phyloP scores from a whole-genome alignment of 2,888 invertebrate species.

The Brachynemurus nebulosus region DNA sequence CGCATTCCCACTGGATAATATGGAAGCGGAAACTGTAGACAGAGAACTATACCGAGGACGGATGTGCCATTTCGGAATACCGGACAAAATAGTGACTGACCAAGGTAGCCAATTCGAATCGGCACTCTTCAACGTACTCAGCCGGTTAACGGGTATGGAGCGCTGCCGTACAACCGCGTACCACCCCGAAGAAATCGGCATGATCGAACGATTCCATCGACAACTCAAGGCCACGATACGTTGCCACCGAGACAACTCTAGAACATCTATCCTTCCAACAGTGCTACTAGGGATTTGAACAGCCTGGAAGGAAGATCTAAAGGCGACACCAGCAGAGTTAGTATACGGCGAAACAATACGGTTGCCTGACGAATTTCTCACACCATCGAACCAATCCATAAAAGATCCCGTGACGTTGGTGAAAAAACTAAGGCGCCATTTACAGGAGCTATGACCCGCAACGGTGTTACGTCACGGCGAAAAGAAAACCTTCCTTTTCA shows the following conservation, averaged over 20 bases:
- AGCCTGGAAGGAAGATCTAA: slow-evolving; percentile 12
- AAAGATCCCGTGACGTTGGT: background rate
- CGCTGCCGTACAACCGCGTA: slow-evolving; percentile 6
- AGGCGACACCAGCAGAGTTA: slow-evolving; percentile 1
- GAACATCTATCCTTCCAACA: slow-evolving; percentile 19
- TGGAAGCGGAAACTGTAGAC: slow-evolving; percentile 1
- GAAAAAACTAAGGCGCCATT: background rate
- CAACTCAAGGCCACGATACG: background rate
- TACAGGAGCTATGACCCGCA: background rate
- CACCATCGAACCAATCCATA: background rate
- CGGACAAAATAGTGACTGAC: slow-evolving; percentile 6
- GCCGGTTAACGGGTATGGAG: background rate
- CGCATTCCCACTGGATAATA: slow-evolving; percentile 4
- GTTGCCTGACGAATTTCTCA: background rate
- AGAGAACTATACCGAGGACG: background rate
- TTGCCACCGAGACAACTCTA: slow-evolving; percentile 7
- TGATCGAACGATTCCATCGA: slow-evolving; percentile 7
- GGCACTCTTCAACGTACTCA: background rate
- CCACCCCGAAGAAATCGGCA: slow-evolving; percentile 7
- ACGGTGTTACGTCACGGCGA: background rate
- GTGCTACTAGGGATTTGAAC: slow-evolving; percentile 20
- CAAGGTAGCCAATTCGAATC: slow-evolving; percentile 6
- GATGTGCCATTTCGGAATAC: slow-evolving; percentile 3
- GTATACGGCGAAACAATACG: background rate
- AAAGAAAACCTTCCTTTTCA: background rate